Evolutionary conservation across 1,140 invertebrate species (phyloP), one percentile per base, ranked within the genome.

Genomic region (Bradynema listronoti): DNA sequence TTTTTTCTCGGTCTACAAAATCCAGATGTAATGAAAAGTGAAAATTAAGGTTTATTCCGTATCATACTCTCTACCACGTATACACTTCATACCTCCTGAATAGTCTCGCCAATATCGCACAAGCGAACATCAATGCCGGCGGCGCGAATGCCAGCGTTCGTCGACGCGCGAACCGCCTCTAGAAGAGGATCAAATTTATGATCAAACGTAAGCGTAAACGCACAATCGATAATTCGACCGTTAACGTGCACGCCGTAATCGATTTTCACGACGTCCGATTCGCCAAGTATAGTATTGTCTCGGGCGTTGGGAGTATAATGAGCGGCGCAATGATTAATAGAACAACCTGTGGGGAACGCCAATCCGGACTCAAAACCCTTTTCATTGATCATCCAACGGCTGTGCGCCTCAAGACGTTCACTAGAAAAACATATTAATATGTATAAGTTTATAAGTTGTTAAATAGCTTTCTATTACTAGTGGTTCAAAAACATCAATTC

Each of bases 161-260:
- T 98, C 1, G 94, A 92, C 78, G 95, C 94, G 71, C 89, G 85
- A 0, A 99, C 95, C 39, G 93, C 94, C 78, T 96, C 87, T 58
- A 97, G 83, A 22, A 99, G 79, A 61, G 87, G 88, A 78, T 99
- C 92, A 80, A 94, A 99, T 73, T 92, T 94, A 4, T 88, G 86
- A 82, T 99, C 93, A 78, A 97, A 99, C 24, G 91, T 85, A 58
- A 96, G 78, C 4, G 95, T 99, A 80, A 96, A 98, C 19, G 95
- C 95, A 82, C 94, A 98, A 80, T 99, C 94, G 62, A 99, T 96
- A 56, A 99, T 96, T 43, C 91, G 85, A 4, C 86, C 94, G 81
- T 98, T 97, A 45, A 99, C 91, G 79, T 99, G 95, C 30, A 92
- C 95, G 53, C 95, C 95, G 82, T 98, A 99, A 81, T 99, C 95